Base-by-base conservation (phyloP, 1,140 invertebrate genomes). In the Adelges cooleyi region DNA sequence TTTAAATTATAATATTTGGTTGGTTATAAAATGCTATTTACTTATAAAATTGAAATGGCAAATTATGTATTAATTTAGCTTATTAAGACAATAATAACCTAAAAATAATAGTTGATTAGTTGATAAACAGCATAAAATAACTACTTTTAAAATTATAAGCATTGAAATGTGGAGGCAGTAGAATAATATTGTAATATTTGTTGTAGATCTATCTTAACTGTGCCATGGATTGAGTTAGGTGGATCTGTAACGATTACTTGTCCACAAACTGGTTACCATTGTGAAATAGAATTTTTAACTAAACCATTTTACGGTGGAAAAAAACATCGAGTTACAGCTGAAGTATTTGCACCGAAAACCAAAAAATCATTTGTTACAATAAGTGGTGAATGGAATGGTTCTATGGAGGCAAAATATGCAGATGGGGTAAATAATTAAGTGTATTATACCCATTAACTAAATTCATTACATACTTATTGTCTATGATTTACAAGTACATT, bases 261-360 rank as follows among this genome's bases (percentile, higher is more conserved):
- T 75, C 80, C 83, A 18, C 89, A 96, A 74, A 94, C 91, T 3
- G 92, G 91, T 44, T 94, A 92, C 73, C 80, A 83, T 71, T 89
- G 92, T 20, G 84, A 85, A 69, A 80, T 98, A 17, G 90, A 95
- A 75, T 98, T 98, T 77, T 79, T 93, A 54, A 97, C 93, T 9
- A 97, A 97, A 80, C 94, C 94, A 13, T 96, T 97, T 77, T 98
- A 97, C 75, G 92, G 93, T 18, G 93, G 94, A 27, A 95, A 95
- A 76, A 87, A 92, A 70, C 90, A 98, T 75, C 80, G 86, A 66
- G 85, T 98, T 46, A 85, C 82, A 4, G 92, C 90, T 59, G 92
- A 97, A 72, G 69, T 73, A 73, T 85, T 77, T 77, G 84, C 76
- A 38, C 87, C 87, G 0, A 82, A 79, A 36, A 88, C 91, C 40